Conservation (phyloP, 2,888 invertebrate genomes). For the Pandemis heparana region DNA sequence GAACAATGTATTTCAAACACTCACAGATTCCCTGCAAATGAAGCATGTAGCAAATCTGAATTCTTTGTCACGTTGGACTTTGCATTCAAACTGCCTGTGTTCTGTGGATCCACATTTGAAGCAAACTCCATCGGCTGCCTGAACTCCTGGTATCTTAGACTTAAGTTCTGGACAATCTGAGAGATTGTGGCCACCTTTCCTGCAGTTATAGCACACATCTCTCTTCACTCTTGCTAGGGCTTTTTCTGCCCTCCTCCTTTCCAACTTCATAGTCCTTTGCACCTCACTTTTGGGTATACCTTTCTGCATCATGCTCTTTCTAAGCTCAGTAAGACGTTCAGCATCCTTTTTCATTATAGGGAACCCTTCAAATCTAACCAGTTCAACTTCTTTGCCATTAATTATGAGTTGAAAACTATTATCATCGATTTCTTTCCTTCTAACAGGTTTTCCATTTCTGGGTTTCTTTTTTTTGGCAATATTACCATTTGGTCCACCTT, state of each 20-base stretch:
- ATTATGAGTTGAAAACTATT: slow-evolving; percentile 83
- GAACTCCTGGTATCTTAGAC: slow-evolving; percentile 78
- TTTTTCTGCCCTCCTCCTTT: slow-evolving; percentile 90
- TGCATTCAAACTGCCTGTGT: slow-evolving; percentile 91
- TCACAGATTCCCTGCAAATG: slow-evolving; percentile 91
- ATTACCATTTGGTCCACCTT: slow-evolving; percentile 46
- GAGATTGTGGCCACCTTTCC: slow-evolving; percentile 91
- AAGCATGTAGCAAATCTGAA: slow-evolving; percentile 95
- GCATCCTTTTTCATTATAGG: slow-evolving; percentile 90
- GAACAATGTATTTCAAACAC: slow-evolving; percentile 46
- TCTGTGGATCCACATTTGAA: slow-evolving; percentile 97
- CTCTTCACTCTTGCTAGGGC: slow-evolving; percentile 87
- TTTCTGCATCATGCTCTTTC: slow-evolving; percentile 87
- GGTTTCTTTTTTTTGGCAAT: slow-evolving; percentile 50
- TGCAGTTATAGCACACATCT: slow-evolving; percentile 92
- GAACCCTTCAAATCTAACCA: slow-evolving; percentile 89
- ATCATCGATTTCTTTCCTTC: slow-evolving; percentile 78
- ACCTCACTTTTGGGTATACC: slow-evolving; percentile 89
- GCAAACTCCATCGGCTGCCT: slow-evolving; percentile 89
- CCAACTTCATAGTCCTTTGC: slow-evolving; percentile 87
- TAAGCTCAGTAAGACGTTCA: slow-evolving; percentile 86
- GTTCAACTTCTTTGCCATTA: slow-evolving; percentile 87
- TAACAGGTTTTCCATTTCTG: slow-evolving; percentile 64
- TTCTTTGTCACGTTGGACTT: slow-evolving; percentile 87
- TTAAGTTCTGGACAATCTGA: slow-evolving; percentile 92